Base-by-base conservation (phyloP, 2,888 invertebrate species). In the Leptinotarsa tumamoca region DNA sequence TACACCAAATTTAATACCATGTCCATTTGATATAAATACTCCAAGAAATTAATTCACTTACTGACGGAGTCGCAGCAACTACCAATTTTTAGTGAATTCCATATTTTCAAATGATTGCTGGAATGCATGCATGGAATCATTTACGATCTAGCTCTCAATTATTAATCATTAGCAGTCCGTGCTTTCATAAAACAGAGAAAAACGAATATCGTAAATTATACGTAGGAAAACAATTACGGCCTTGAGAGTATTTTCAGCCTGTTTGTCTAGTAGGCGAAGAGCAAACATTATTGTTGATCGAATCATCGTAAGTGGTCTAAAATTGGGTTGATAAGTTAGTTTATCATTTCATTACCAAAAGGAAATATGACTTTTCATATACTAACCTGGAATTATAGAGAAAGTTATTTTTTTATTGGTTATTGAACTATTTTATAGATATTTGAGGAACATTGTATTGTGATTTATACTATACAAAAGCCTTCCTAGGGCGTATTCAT, bases 181-280 rank as follows among this genome's bases (percentile, higher is more conserved):
- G 63, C 63, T n/a, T 17, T 43, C n/a, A 63, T 63, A 63, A 63
- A 63, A 63, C n/a, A 63, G 33, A 63, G 43, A 63, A 63, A 63
- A n/a, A 43, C 17, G 63, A 33, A 63, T 43, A 63, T 33, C 43
- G 43, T 63, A 63, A 63, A 63, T 63, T 63, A 63, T 18, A 43
- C n/a, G 43, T 17, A 27, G 17, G 63, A 63, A 63, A 63, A 63
- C 63, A 63, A 33, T n/a, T 5, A 63, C 13, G 13, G 63, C 63
- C 63, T 63, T 63, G 63, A 18, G 63, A 33, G 63, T 63, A 63
- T 63, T 63, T 33, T 63, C 33, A 63, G 63, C 7, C 10, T 33
- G 33, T 18, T 33, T 33, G 33, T 33, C 33, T 15, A n/a, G 17
- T 7, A 33, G 15, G 43, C 18, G n/a, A 63, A 17, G n/a, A 63